phyloP scores from a whole-genome alignment of 2,113 vertebrate genomes.

The Ptilorrhoa leucosticta region DNA sequence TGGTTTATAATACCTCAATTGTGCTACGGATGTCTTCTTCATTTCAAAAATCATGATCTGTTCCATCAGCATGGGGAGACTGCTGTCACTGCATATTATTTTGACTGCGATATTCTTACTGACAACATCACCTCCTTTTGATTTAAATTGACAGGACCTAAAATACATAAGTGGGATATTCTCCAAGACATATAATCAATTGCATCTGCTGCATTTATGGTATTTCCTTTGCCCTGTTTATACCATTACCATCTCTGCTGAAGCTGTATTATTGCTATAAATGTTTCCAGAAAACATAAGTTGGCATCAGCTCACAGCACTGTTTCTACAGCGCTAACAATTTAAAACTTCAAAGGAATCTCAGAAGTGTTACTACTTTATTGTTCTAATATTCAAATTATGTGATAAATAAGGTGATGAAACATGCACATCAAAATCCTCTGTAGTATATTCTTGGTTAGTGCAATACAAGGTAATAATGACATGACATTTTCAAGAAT shows the following conservation, averaged over 20 bases:
- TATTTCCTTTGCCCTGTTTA: constrained; percentile 74
- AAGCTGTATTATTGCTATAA: constrained; percentile 66
- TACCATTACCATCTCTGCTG: constrained; percentile 64
- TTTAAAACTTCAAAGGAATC: constrained; percentile 29
- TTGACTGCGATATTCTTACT: constrained; percentile 47
- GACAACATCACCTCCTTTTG: constrained; percentile 65
- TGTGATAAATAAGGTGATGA: constrained; percentile 41
- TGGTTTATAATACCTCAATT: background rate
- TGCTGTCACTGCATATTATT: constrained; percentile 51
- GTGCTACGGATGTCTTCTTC: background rate
- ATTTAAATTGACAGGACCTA: constrained; percentile 67
- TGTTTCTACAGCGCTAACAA: constrained; percentile 15
- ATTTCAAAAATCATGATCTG: constrained; percentile 19
- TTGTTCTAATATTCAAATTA: constrained; percentile 26
- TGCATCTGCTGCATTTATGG: constrained; percentile 70
- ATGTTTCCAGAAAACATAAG: constrained; percentile 69
- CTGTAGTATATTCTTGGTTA: background rate
- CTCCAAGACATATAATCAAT: constrained; percentile 73
- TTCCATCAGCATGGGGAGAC: constrained; percentile 5
- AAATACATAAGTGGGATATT: constrained; percentile 72
- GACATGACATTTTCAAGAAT: constrained; percentile 27
- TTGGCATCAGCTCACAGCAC: constrained; percentile 48
- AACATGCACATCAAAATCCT: background rate
- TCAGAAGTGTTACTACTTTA: background rate
- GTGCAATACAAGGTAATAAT: background rate